These are phyloP conservation scores for Campylomormyrus numenius DNA, from an alignment of 2,113 vertebrate genomes.

Conservation along the genomic window DNA sequence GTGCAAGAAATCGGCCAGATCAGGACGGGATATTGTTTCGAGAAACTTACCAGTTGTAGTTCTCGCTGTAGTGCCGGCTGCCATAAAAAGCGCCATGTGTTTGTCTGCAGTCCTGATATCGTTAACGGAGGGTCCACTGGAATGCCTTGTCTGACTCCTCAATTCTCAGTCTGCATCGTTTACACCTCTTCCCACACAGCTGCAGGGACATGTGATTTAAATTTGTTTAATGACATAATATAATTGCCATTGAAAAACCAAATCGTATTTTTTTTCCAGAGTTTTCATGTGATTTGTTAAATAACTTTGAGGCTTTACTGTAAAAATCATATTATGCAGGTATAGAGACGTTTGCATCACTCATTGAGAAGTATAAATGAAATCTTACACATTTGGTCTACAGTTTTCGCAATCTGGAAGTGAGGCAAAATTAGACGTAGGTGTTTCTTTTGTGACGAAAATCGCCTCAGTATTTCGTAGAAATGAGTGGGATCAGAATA, in stretches of 20 bases:
- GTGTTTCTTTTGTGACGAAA: not conserved
- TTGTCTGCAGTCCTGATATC: no score
- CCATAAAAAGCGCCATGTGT: no score
- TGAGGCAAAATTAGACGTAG: not conserved
- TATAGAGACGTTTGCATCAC: not conserved
- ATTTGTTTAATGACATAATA: not conserved
- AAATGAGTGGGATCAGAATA: not conserved
- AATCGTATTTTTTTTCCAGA: not conserved
- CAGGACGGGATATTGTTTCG: not conserved
- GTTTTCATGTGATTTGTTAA: not conserved
- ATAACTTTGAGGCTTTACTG: not conserved
- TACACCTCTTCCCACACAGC: not conserved
- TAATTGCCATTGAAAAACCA: no score
- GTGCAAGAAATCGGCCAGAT: no score
- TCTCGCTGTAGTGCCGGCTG: not conserved
- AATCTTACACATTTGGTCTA: not conserved
- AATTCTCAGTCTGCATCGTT: not conserved
- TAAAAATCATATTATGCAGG: not conserved
- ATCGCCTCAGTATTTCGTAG: not conserved
- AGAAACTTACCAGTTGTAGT: not conserved
- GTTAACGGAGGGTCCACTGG: no score
- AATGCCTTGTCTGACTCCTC: not conserved
- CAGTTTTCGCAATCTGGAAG: not conserved
- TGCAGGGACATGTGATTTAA: not conserved
- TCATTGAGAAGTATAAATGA: not conserved